Conservation (phyloP, 35 echinoderm and acorn worm genomes). For the Patiria miniata region DNA sequence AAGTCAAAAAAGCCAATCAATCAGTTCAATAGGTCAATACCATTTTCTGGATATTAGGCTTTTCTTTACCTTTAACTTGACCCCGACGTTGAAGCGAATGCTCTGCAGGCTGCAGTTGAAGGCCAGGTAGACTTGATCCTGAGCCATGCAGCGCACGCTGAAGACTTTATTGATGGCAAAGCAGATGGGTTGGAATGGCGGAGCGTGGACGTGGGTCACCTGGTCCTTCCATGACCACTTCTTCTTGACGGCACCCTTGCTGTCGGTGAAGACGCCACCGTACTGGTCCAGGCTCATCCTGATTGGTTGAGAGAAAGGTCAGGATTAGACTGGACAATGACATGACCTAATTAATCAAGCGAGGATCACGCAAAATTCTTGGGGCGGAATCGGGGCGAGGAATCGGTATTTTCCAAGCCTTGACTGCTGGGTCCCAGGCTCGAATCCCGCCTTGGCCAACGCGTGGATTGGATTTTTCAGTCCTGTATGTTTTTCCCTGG, state of each 20-base stretch:
- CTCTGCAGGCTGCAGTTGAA: conserved; percentile 73
- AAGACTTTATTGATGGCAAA: conserved; percentile 85
- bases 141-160: conserved; percentile 75
- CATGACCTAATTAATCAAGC: no score
- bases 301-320: not conserved
- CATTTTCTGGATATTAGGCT: no score
- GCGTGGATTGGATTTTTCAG: no score
- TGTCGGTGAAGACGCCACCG: conserved; percentile 79
- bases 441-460: no score
- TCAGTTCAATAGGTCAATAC: no score
- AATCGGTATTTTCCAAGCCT: no score
- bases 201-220: conserved; percentile 78
- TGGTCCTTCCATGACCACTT: conserved; percentile 91
- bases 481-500: no score
- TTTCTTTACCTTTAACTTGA: conserved; percentile 90
- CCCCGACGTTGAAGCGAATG: conserved; percentile 83
- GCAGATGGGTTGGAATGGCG: conserved; percentile 97
- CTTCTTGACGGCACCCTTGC: conserved; percentile 86
- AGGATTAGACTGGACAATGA: no score
- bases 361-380: no score
- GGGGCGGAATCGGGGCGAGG: no score
- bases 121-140: conserved; percentile 84
- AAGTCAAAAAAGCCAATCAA: not conserved
- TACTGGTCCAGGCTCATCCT: conserved; percentile 89
- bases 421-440: no score